Evolutionary conservation across 2,113 vertebrate genomes (phyloP), one percentile per base, ranked within the genome.

Genomic region (Damaliscus lunatus): DNA sequence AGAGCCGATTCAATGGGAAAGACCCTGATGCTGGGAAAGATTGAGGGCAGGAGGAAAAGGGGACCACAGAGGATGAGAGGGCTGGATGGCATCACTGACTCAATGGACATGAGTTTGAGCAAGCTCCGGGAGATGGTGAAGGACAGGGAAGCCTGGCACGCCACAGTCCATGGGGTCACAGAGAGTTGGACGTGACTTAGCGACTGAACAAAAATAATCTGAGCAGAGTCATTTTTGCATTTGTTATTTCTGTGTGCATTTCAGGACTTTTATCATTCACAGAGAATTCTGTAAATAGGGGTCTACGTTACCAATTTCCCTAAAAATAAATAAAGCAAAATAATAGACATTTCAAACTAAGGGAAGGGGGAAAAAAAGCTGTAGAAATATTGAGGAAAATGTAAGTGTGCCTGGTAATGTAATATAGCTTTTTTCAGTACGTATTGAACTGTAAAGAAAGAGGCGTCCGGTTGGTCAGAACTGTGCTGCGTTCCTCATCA

Each of bases 401-500:
- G 15, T 40, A 52, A 62, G 15, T 27, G 40, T 64, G 82, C 40
- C 97, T 97, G 91, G 53, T 83, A 97, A 96, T 62, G 88, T 59
- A 90, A 91, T 94, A 80, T 1, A 82, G 50, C n/a, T 67, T 4
- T 36, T 12, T 36, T 11, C 27, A 59, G 57, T 33, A 25, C 77
- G 8, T 40, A 59, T 29, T 95, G 91, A 93, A 96, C 57, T 55
- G 31, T 59, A 67, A 89, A 88, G 77, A 88, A 80, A 92, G 93
- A 94, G 52, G 52, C 96, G 36, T 85, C 88, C 2, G n/a, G 77
- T 78, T 59, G 17, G 21, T 94, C 64, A 13, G 53, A 33, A 7
- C 27, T 33, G 40, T 4, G 27, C 94, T 84, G 52, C 19, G 14
- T 94, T 95, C 96, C 90, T 92, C 96, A 80, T 96, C 89, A 90